These are phyloP conservation scores for Corticium candelabrum DNA, from an alignment of 37 sponge, comb jelly and placozoan genomes.

Conservation along the genomic window DNA sequence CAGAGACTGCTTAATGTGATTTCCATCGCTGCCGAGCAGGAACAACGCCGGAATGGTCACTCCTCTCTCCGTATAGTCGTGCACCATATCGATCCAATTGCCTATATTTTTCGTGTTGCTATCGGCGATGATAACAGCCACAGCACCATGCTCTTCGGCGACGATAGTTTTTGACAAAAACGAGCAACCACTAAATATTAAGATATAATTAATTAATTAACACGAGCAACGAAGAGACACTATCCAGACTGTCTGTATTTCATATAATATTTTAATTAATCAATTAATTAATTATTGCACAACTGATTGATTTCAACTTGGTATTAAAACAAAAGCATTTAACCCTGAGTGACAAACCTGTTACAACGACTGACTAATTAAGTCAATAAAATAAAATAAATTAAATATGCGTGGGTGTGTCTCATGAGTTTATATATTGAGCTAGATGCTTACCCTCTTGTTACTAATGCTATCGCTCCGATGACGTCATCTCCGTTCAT, in stretches of 20 bases:
- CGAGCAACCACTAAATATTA: neutral
- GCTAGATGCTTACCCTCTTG: neutral
- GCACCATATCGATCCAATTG: neutral
- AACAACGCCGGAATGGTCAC: slow-evolving; percentile 6
- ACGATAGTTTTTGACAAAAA: slow-evolving; percentile 1
- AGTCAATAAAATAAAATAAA: too few species aligned
- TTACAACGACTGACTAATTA: too few species aligned
- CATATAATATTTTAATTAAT: too few species aligned
- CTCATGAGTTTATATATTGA: neutral
- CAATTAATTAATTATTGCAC: too few species aligned
- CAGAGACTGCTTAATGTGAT: neutral
- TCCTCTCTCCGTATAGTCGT: neutral
- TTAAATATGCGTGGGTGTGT: too few species aligned
- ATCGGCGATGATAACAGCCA: neutral
- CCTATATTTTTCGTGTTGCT: neutral
- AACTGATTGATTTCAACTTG: too few species aligned
- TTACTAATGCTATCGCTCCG: neutral
- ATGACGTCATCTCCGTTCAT: neutral
- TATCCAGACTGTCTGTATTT: too few species aligned
- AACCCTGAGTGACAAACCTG: too few species aligned
- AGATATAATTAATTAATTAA: too few species aligned
- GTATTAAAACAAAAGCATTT: too few species aligned
- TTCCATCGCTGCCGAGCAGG: slow-evolving; percentile 2
- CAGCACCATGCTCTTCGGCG: slow-evolving; percentile 1
- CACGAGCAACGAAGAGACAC: too few species aligned